A percentile compares a stretch with the other conserved stretches of the same genome.
phyloP scores from a whole-genome alignment of 2,888 invertebrate genomes.

The Patella caerulea region DNA sequence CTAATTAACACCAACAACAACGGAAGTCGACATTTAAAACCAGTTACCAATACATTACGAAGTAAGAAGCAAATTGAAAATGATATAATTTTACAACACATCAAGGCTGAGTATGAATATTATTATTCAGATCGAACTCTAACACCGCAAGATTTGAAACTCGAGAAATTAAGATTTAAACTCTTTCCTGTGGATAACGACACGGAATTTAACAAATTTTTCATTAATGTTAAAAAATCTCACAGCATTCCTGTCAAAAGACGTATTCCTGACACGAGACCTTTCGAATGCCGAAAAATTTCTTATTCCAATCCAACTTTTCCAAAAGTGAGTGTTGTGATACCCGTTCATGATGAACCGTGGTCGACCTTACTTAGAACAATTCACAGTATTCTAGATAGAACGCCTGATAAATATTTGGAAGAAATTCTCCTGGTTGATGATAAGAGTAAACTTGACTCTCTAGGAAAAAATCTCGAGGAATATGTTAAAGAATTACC shows the following conservation, averaged over 20 bases:
- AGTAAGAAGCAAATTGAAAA: neutral
- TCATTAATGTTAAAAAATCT: constrained; percentile 20
- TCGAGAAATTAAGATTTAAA: neutral
- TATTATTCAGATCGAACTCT: neutral
- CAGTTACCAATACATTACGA: no score
- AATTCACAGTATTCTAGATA: constrained; percentile 23
- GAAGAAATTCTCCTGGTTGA: constrained; percentile 27
- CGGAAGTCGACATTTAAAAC: no score
- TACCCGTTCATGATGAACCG: constrained; percentile 28
- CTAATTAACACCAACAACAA: no score
- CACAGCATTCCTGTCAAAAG: constrained; percentile 14
- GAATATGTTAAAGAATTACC: constrained; percentile 20
- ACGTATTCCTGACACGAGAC: constrained; percentile 20
- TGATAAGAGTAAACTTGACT: constrained; percentile 21
- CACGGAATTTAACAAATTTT: constrained; percentile 16
- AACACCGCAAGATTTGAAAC: neutral
- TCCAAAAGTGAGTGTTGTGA: constrained; percentile 25
- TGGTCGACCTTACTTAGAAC: constrained; percentile 29
- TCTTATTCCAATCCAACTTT: constrained; percentile 14
- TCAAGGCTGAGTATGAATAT: constrained; percentile 1
- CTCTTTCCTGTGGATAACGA: constrained; percentile 7
- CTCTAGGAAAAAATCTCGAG: constrained; percentile 15
- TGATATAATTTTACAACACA: neutral
- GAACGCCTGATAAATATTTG: constrained; percentile 18
- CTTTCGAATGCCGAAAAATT: constrained; percentile 22